These are phyloP conservation scores for Ciconia boyciana DNA, from an alignment of 2,113 vertebrate genomes.

Conservation along the genomic window DNA sequence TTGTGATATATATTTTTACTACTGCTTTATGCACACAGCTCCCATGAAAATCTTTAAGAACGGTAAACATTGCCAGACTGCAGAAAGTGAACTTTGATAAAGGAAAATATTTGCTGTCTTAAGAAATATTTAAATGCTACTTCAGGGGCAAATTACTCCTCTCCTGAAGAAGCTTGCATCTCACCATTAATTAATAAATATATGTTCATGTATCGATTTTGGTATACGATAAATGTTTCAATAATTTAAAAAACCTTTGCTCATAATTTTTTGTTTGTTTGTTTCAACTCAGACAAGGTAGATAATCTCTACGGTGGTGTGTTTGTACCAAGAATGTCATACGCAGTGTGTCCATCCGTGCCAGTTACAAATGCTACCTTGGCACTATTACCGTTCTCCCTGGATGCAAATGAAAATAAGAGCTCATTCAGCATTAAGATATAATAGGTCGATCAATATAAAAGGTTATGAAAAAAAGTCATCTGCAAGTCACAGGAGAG, in stretches of 20 bases:
- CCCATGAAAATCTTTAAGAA: neutral
- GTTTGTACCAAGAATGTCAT: neutral
- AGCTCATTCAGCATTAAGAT: neutral
- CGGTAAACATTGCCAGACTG: neutral
- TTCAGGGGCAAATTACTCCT: neutral
- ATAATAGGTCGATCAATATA: fast-evolving
- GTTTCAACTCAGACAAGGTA: neutral
- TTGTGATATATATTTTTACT: neutral
- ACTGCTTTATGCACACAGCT: neutral
- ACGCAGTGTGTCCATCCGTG: neutral
- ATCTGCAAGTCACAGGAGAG: neutral
- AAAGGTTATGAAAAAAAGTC: neutral
- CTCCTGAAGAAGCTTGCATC: neutral
- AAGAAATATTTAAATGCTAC: neutral
- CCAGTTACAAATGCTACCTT: neutral
- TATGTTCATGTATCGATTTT: neutral
- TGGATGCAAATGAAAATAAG: neutral
- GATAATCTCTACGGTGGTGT: neutral
- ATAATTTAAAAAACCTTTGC: neutral
- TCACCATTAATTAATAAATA: neutral
- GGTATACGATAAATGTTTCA: neutral
- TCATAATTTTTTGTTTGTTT: neutral
- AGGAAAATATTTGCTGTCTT: neutral
- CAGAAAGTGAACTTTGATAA: neutral
- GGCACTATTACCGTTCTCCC: fast-evolving